phyloP scores from a whole-genome alignment of 92 coral and sea anemone species.

The Isaurus tuberculatus region DNA sequence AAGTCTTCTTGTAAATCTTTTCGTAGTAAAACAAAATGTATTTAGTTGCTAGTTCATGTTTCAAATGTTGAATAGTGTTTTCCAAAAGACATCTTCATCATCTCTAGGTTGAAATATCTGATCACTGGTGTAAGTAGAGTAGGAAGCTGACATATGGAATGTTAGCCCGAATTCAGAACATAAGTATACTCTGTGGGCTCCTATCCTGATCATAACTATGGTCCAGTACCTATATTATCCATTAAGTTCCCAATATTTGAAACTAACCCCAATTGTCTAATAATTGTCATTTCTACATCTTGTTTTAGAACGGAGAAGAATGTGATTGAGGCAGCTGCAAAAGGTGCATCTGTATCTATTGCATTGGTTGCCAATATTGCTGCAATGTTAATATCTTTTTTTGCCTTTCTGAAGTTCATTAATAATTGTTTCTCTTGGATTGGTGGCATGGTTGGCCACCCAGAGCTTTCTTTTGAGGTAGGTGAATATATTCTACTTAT shows the following conservation, averaged over 20 bases:
- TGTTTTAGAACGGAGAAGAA: slow-evolving; percentile 81
- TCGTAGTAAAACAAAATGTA: too few relatives aligned
- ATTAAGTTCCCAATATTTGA: neutral
- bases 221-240: too few relatives aligned
- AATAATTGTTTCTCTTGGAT: slow-evolving; percentile 82
- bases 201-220: too few relatives aligned
- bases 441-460: slow-evolving; percentile 86
- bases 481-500: neutral
- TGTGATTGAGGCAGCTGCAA: slow-evolving; percentile 96
- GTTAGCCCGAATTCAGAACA: too few relatives aligned
- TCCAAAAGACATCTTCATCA: too few relatives aligned
- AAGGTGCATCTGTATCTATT: slow-evolving; percentile 90
- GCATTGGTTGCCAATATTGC: slow-evolving; percentile 92
- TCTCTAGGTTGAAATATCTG: too few relatives aligned
- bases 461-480: slow-evolving; percentile 91
- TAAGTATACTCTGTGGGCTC: too few relatives aligned
- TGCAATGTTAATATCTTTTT: slow-evolving; percentile 94
- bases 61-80: too few relatives aligned
- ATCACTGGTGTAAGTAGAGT: too few relatives aligned
- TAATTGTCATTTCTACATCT: neutral
- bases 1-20: too few relatives aligned
- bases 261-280: neutral
- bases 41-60: too few relatives aligned
- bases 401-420: slow-evolving; percentile 87
- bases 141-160: too few relatives aligned